Base-by-base conservation (phyloP, 2,888 invertebrate genomes). In the Zonitis immaculata region DNA sequence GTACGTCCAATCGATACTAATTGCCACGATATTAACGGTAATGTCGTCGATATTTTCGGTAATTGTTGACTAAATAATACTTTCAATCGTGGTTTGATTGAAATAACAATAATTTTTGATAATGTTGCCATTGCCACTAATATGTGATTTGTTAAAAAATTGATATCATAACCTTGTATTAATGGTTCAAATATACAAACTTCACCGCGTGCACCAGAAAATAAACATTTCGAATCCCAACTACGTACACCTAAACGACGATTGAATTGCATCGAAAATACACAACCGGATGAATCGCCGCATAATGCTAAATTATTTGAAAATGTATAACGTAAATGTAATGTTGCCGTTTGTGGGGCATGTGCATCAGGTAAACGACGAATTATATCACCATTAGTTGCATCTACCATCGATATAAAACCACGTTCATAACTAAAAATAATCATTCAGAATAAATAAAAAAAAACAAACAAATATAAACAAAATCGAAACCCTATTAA, bases 171-270 rank as follows among this genome's bases (percentile, higher is more conserved):
- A 4, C 71, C 78, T 44, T 75, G 70, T 11, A 75, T 63, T 11
- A 90, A 75, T 1, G 89, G 88, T 68, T 88, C 88, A 56, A 89
- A 78, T 9, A 82, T 80, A 67, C 87, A 87, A 43, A 93, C 94
- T 80, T 99, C 99, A 0, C 99, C 99, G 50, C 95, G 85, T 49
- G 95, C 95, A 27, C 98, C 98, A 28, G 97, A 96, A 76, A 99
- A 99, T 12, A 99, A 79, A 73, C 98, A 97, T 48, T 92, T 89
- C 0, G 94, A 90, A 56, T 92, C 89, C 73, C 91, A 92, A 1
- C 90, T 88, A 42, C 95, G 81, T 30, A 94, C 89, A 11, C 95
- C 95, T 63, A 96, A 81, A 9, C 91, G 86, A 52, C 95, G 80
- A 39, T 90, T 91, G 70, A 96, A 95, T 66, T 87, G 90, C 30